These are phyloP conservation scores for Trichomalopsis sarcophagae DNA, from an alignment of 1,140 invertebrate genomes.

Conservation along the genomic window DNA sequence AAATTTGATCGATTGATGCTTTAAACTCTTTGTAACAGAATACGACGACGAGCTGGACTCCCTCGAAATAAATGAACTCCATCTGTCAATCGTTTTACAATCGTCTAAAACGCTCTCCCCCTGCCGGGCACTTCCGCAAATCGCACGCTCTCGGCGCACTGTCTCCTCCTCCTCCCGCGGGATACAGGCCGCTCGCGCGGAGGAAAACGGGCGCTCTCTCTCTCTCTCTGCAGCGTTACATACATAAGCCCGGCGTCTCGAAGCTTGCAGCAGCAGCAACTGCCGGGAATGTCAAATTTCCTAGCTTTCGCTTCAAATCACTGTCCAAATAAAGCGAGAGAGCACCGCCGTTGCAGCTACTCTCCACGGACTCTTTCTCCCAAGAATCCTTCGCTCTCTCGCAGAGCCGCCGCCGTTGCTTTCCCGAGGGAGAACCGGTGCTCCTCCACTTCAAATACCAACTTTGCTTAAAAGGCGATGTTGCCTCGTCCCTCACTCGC, in stretches of 20 bases:
- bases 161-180: constrained; percentile 3
- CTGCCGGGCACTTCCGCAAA: constrained; percentile 13
- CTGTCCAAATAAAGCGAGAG: constrained; percentile 62
- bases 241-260: neutral
- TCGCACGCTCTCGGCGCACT: neutral
- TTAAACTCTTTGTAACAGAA: neutral
- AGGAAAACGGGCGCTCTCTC: neutral
- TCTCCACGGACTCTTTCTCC: constrained; percentile 59
- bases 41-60: neutral
- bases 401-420: neutral
- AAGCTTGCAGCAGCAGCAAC: constrained; percentile 35
- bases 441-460: constrained; percentile 21
- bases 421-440: constrained; percentile 18
- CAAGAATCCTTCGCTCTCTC: constrained; percentile 49
- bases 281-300: constrained; percentile 69
- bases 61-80: constrained; percentile 27
- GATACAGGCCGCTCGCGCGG: neutral
- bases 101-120: constrained; percentile 2
- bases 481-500: constrained; percentile 9
- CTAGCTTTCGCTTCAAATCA: constrained; percentile 68
- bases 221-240: too few relatives aligned
- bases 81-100: constrained; percentile 39
- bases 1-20: neutral
- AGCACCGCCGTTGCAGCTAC: constrained; percentile 45
- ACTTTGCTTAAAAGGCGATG: constrained; percentile 44